Base-by-base conservation (phyloP, 2,888 invertebrate species). In the Podabrus alpinus region DNA sequence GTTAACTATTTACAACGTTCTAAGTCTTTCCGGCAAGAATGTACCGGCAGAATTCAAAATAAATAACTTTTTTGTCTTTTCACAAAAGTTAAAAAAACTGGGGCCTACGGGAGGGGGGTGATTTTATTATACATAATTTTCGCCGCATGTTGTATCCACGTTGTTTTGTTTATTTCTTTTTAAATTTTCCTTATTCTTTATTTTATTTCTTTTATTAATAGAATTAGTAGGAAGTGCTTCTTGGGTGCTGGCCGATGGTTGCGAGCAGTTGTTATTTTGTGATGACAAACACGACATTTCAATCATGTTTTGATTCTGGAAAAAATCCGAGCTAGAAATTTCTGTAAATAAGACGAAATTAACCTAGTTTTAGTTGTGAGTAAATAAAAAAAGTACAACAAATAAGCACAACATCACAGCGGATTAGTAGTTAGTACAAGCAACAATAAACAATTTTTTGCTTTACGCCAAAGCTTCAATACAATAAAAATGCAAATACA, bases 261-360 rank as follows among this genome's bases (percentile, higher is more conserved):
- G 83, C 71, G 84, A 80, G 77, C 87, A 87, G 82, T 92, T 93
- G 87, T 93, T 93, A 87, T 93, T 93, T 83, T 92, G 92, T 59
- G 88, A 86, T 78, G 88, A 86, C 81, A 93, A 87, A 86, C 92
- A 92, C 68, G 93, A 92, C 90, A 93, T 92, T 88, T 93, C 92
- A 83, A 92, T 92, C 84, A 88, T 88, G 85, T 88, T 89, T 87
- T 89, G 88, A 85, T 87, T 88, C 88, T 88, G 87, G 87, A 88
- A 87, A 87, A 87, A 87, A 87, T 86, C 87, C 87, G 86, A 87
- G 86, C 87, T 87, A 87, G 87, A 87, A 86, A 85, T 85, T 86
- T 87, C 87, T 87, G 87, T 85, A 87, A 87, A 86, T 84, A 86
- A 87, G 86, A 87, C 82, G 86, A 86, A 86, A 86, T 85, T 86